These are phyloP conservation scores for Corticium candelabrum DNA, from an alignment of 37 sponge, comb jelly and placozoan species.

Conservation along the genomic window DNA sequence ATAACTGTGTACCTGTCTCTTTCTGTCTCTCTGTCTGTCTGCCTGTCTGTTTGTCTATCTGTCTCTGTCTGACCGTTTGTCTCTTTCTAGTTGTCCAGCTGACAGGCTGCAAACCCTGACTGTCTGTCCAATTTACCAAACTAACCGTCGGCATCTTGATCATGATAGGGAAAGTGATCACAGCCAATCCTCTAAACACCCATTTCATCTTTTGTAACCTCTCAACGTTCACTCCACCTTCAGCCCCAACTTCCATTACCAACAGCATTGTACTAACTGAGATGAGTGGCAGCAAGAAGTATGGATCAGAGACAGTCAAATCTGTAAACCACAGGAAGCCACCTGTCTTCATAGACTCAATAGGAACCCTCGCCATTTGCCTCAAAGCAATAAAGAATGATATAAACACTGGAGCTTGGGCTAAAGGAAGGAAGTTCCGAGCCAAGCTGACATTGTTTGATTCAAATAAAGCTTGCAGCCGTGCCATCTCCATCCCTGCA, in stretches of 20 bases:
- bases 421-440: slow-evolving; percentile 38
- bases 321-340: slow-evolving; percentile 75
- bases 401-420: slow-evolving; percentile 62
- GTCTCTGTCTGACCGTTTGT: too few relatives aligned
- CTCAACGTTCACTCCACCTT: slow-evolving; percentile 49
- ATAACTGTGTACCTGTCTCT: too few relatives aligned
- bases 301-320: slow-evolving; percentile 71
- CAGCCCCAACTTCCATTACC: slow-evolving; percentile 67
- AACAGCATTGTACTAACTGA: slow-evolving; percentile 33
- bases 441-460: slow-evolving; percentile 52
- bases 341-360: slow-evolving; percentile 58
- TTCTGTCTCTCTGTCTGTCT: too few relatives aligned
- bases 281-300: slow-evolving; percentile 52
- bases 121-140: not conserved
- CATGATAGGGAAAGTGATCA: slow-evolving; percentile 47
- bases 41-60: too few relatives aligned
- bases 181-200: slow-evolving; percentile 29
- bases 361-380: slow-evolving; percentile 51
- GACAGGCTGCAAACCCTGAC: too few relatives aligned
- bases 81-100: too few relatives aligned
- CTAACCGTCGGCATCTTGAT: slow-evolving; percentile 59
- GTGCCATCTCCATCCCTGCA: slow-evolving; percentile 14
- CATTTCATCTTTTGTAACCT: slow-evolving; percentile 33
- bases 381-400: slow-evolving; percentile 60
- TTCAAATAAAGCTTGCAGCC: slow-evolving; percentile 34